phyloP scores from a whole-genome alignment of 2,797 vertebrate genomes.

The Squalus acanthias region DNA sequence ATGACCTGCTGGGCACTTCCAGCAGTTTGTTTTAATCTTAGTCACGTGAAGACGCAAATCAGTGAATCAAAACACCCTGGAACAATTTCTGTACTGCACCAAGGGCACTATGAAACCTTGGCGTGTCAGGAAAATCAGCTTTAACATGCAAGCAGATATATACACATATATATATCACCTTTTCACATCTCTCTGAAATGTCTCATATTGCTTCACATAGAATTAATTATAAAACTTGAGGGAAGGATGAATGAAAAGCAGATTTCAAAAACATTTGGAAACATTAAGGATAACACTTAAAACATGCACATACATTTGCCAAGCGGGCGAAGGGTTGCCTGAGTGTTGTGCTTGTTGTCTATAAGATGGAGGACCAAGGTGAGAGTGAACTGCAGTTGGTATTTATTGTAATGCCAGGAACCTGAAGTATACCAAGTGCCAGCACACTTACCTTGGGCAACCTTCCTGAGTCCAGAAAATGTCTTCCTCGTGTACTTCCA shows the following conservation, averaged over 20 bases:
- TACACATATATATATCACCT: background rate
- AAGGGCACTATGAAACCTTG: background rate
- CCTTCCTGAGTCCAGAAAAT: background rate
- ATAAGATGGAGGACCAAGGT: background rate
- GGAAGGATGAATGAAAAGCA: conserved; percentile 26
- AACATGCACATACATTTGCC: background rate
- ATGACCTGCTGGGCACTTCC: background rate
- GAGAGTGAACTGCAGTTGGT: background rate
- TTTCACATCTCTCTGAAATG: background rate
- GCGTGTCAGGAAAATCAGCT: background rate
- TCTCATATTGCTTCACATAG: background rate
- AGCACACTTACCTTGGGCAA: background rate
- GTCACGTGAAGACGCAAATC: background rate
- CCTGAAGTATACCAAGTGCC: background rate
- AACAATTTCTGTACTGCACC: background rate
- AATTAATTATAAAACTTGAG: background rate
- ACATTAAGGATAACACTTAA: background rate
- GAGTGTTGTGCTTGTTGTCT: background rate
- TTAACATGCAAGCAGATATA: background rate
- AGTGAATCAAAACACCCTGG: background rate
- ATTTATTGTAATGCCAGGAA: background rate
- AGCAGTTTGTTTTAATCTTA: background rate
- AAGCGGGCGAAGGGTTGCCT: background rate
- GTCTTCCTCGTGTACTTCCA: background rate
- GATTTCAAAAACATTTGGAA: conserved; percentile 26